Evolutionary conservation across 1,140 invertebrate genomes (phyloP).

Genomic region (Ganaspis sp.): DNA sequence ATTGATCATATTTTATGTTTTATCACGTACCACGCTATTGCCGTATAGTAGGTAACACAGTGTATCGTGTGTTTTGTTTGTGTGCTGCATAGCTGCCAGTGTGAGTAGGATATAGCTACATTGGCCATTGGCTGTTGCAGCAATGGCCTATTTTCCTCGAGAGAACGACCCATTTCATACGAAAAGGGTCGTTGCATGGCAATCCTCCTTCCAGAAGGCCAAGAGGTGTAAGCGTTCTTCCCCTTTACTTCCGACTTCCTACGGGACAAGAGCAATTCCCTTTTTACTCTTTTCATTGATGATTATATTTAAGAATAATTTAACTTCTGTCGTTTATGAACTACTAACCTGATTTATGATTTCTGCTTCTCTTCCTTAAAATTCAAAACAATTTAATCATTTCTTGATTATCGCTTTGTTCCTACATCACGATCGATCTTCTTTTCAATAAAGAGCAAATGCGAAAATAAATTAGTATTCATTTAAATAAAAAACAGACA

Average conservation of each 20-base stretch:
- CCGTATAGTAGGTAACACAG: not conserved
- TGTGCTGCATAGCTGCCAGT: slow-evolving; percentile 37
- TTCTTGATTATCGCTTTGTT: too few relatives aligned
- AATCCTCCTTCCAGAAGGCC: slow-evolving; percentile 51
- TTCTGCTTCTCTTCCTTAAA: too few relatives aligned
- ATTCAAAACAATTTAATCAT: too few relatives aligned
- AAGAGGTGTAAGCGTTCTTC: slow-evolving; percentile 57
- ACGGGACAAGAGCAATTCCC: slow-evolving; percentile 48
- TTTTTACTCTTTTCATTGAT: not conserved
- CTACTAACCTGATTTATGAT: not conserved
- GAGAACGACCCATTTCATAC: slow-evolving; percentile 75
- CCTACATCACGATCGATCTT: too few relatives aligned
- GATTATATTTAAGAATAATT: not conserved
- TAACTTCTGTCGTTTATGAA: not conserved
- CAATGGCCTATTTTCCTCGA: slow-evolving; percentile 75
- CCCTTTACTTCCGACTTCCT: slow-evolving; percentile 43
- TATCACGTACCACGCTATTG: not conserved
- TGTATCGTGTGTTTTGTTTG: slow-evolving; percentile 31
- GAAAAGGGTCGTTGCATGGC: slow-evolving; percentile 69
- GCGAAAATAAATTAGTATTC: too few relatives aligned
- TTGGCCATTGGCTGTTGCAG: slow-evolving; percentile 74
- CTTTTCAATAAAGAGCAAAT: too few relatives aligned
- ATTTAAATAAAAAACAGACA: too few relatives aligned
- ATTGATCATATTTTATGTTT: not conserved
- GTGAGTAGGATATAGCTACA: slow-evolving; percentile 65